A percentile compares a stretch with the other conserved stretches of the same genome.
phyloP scores from a whole-genome alignment of 1,140 invertebrate species.

The Riptortus pedestris region DNA sequence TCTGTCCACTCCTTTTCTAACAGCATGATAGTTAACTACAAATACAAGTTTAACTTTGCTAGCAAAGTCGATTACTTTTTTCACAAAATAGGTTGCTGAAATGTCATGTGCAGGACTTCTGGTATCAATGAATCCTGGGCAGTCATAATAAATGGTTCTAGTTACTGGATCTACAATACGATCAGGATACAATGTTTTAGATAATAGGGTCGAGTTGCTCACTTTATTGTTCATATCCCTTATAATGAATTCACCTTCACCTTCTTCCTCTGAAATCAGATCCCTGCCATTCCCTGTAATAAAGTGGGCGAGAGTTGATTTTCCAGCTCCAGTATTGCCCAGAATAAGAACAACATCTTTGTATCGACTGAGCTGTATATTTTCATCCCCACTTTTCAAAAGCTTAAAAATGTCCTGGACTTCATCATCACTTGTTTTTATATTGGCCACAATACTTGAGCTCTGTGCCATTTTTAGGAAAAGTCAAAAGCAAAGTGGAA shows the following conservation, averaged over 20 bases:
- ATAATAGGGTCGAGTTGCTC: not conserved
- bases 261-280: not conserved
- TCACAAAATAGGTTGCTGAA: constrained; percentile 28
- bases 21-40: not conserved
- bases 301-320: not conserved
- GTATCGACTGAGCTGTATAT: not conserved
- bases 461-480: no score
- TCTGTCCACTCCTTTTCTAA: not conserved
- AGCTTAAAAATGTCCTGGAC: no score
- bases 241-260: not conserved
- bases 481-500: no score
- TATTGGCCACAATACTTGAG: no score
- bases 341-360: not conserved
- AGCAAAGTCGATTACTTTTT: constrained; percentile 7
- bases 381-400: not conserved
- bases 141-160: constrained; percentile 26
- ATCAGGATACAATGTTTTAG: not conserved
- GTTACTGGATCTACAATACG: constrained; percentile 7
- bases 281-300: not conserved
- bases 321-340: not conserved
- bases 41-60: not conserved
- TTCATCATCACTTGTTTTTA: no score
- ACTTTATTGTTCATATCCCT: not conserved
- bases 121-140: constrained; percentile 31
- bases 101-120: constrained; percentile 27